Percentiles rank a stretch among this genome's conserved stretches.
These are phyloP conservation scores for Agapornis roseicollis DNA, from an alignment of 2,113 vertebrate species.

Conservation along the genomic window DNA sequence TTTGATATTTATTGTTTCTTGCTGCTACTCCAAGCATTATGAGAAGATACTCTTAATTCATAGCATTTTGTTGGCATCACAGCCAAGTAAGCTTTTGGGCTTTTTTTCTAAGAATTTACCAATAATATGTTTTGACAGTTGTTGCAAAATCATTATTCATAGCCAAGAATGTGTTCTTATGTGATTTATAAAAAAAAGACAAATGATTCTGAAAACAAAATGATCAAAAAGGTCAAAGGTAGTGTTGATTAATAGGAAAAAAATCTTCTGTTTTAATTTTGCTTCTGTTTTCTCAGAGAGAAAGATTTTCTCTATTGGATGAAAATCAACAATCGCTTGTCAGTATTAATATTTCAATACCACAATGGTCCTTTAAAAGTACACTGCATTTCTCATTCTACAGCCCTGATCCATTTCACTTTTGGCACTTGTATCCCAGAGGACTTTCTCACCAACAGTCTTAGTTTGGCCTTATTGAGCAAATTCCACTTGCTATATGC, in stretches of 20 bases:
- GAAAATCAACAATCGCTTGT: neutral
- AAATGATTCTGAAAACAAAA: neutral
- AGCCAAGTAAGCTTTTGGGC: rapidly evolving
- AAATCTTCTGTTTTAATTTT: rapidly evolving
- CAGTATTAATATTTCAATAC: neutral
- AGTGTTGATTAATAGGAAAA: neutral
- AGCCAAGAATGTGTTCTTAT: neutral
- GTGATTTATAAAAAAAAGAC: neutral
- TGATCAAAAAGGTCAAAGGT: neutral
- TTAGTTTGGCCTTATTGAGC: neutral
- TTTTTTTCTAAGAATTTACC: neutral
- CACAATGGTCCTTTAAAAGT: neutral
- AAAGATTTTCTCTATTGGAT: neutral
- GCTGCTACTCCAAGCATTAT: neutral
- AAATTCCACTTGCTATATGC: neutral
- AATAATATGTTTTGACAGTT: neutral
- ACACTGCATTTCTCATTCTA: neutral
- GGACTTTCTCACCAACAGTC: neutral
- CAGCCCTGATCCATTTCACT: neutral
- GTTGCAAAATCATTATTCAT: neutral
- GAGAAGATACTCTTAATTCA: neutral
- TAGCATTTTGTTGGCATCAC: neutral
- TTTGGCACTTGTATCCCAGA: neutral
- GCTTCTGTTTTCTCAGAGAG: neutral
- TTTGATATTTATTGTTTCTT: neutral